Evolutionary conservation across 1,140 invertebrate genomes (phyloP).

Genomic region (Drosophila repleta): DNA sequence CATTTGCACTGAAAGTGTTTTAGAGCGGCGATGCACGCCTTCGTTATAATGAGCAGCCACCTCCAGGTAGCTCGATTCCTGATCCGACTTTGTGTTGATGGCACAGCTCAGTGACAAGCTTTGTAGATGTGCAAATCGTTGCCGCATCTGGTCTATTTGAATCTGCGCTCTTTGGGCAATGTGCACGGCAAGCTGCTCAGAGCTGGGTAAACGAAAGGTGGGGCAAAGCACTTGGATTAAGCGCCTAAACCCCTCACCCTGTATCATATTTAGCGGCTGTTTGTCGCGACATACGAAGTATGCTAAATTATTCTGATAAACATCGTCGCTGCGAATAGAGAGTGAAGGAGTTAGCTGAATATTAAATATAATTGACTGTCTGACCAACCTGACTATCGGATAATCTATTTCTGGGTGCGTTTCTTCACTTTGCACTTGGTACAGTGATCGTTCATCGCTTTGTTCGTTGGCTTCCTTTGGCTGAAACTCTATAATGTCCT

Average conservation of each 20-base stretch:
- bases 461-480: constrained; percentile 36
- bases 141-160: constrained; percentile 16
- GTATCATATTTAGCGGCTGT: constrained; percentile 25
- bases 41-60: constrained; percentile 43
- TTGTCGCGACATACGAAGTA: constrained; percentile 54
- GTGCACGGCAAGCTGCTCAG: constrained; percentile 13
- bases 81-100: constrained; percentile 4
- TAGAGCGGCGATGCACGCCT: constrained; percentile 14
- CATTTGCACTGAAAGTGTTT: constrained; percentile 26
- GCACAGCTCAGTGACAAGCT: constrained; percentile 38
- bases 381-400: background rate
- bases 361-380: background rate
- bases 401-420: constrained; percentile 1
- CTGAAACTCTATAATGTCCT: constrained; percentile 54
- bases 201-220: constrained; percentile 14
- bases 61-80: constrained; percentile 27
- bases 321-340: background rate
- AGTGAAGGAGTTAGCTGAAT: background rate
- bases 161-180: constrained; percentile 26
- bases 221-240: constrained; percentile 32
- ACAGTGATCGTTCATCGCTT: background rate
- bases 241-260: constrained; percentile 42
- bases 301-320: constrained; percentile 25
- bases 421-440: constrained; percentile 18
- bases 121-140: constrained; percentile 13